These are phyloP conservation scores for Cyprinella venusta DNA, from an alignment of 2,797 vertebrate genomes.

Conservation along the genomic window DNA sequence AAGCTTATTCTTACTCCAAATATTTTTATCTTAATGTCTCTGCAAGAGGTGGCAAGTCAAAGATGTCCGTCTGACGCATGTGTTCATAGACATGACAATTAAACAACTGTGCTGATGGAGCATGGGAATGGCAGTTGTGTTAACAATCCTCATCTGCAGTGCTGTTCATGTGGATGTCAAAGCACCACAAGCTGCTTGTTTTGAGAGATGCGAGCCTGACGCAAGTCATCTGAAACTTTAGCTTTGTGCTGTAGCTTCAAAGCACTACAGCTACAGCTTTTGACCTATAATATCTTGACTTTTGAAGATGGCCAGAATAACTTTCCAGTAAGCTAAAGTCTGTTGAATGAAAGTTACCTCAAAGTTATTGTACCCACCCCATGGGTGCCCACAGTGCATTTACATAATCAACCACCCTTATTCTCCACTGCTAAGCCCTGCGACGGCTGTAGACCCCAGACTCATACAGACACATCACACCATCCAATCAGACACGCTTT, in stretches of 20 bases:
- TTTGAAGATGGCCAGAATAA: slow-evolving; percentile 11
- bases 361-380: background rate
- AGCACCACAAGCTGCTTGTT: background rate
- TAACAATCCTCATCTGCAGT: slow-evolving; percentile 12
- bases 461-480: background rate
- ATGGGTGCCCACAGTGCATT: background rate
- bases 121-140: background rate
- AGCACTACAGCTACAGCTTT: background rate
- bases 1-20: background rate
- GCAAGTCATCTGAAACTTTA: slow-evolving; percentile 17
- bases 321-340: background rate
- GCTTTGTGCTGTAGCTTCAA: slow-evolving; percentile 10
- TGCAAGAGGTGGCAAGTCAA: background rate
- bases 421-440: slow-evolving; percentile 8
- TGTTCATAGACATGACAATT: background rate
- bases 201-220: slow-evolving; percentile 15
- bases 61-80: background rate
- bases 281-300: slow-evolving; percentile 20
- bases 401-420: slow-evolving; percentile 14
- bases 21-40: background rate
- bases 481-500: slow-evolving; percentile 22
- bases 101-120: background rate
- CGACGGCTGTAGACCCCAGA: slow-evolving; percentile 22
- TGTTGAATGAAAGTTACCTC: slow-evolving; percentile 8
- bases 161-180: slow-evolving; percentile 8